phyloP scores from a whole-genome alignment of 2,888 invertebrate genomes.

The Drosophila borealis region DNA sequence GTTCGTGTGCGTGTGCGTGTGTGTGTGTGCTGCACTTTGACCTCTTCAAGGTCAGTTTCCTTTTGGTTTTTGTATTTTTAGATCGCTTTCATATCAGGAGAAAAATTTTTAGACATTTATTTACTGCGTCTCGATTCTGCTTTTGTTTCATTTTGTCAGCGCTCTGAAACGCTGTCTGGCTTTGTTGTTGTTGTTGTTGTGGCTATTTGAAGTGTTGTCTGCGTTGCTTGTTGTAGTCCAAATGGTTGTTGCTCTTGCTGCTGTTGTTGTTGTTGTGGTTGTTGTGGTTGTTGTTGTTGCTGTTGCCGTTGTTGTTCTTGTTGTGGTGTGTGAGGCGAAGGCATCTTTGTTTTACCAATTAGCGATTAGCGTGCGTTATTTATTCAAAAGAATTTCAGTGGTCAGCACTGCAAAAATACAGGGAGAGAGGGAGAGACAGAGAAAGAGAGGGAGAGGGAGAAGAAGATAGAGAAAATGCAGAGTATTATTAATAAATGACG shows the following conservation, averaged over 20 bases:
- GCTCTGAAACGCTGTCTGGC: constrained; percentile 47
- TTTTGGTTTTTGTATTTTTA: constrained; percentile 23
- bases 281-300: constrained; percentile 27
- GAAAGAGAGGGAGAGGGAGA: not conserved
- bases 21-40: constrained; percentile 44
- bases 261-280: constrained; percentile 15
- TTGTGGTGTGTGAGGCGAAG: constrained; percentile 37
- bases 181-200: constrained; percentile 25
- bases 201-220: constrained; percentile 16
- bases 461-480: not conserved
- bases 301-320: constrained; percentile 18
- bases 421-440: not conserved
- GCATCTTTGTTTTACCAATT: constrained; percentile 53
- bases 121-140: constrained; percentile 42
- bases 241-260: constrained; percentile 26
- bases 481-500: not conserved
- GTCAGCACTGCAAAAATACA: constrained; percentile 47
- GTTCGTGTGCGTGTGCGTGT: constrained; percentile 16
- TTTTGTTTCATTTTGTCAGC: constrained; percentile 66
- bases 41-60: constrained; percentile 36
- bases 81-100: constrained; percentile 44
- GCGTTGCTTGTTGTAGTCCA: constrained; percentile 12
- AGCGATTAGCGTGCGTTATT: constrained; percentile 20
- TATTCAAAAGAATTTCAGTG: constrained; percentile 22
- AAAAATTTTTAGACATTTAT: constrained; percentile 35